phyloP scores from a whole-genome alignment of 2,113 vertebrate species.

The Pteropus alecto region DNA sequence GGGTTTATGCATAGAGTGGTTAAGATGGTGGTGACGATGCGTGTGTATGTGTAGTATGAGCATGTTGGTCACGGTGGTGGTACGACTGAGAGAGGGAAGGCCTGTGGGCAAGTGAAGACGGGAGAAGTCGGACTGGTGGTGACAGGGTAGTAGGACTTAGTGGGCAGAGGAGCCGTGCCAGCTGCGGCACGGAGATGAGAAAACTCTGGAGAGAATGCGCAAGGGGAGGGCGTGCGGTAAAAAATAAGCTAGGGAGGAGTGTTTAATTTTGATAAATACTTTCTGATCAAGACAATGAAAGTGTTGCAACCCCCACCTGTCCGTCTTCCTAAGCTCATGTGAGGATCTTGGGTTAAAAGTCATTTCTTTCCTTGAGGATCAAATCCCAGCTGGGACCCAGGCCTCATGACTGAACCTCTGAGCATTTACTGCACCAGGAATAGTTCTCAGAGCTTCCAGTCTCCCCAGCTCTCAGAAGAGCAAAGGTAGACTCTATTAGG shows the following conservation, averaged over 20 bases:
- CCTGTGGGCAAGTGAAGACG: too few species aligned
- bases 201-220: not conserved
- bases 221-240: not conserved
- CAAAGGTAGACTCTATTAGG: not conserved
- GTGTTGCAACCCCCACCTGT: not conserved
- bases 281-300: not conserved
- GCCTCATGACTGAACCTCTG: not conserved
- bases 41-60: too few species aligned
- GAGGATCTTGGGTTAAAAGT: not conserved
- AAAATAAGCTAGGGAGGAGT: not conserved
- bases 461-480: not conserved
- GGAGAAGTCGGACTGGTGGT: not conserved
- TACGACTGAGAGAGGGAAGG: not conserved
- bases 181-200: not conserved
- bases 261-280: not conserved
- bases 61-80: not conserved
- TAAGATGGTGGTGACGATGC: not conserved
- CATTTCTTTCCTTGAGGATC: not conserved
- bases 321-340: not conserved
- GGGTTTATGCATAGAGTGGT: not conserved
- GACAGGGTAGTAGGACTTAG: fast-evolving
- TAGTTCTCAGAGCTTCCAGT: not conserved
- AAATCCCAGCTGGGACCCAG: not conserved
- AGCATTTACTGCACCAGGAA: not conserved
- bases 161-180: not conserved